Evolutionary conservation across 1,140 invertebrate genomes (phyloP).

Genomic region (Nasonia longicornis): DNA sequence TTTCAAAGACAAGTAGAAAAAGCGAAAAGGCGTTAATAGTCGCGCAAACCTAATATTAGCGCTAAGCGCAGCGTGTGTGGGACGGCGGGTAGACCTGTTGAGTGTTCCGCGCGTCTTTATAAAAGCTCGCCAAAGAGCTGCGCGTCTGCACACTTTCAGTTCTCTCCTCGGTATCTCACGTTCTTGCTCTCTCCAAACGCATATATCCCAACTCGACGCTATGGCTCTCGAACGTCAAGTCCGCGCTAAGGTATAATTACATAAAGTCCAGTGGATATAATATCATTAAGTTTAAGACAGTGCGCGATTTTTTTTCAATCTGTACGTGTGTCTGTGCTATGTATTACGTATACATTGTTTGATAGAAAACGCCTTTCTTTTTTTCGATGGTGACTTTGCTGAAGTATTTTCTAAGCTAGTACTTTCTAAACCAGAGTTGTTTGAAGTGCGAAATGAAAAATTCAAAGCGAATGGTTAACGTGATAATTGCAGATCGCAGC

Average conservation of each 20-base stretch:
- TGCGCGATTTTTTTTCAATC: not conserved
- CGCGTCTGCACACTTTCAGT: not conserved
- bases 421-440: too few species aligned
- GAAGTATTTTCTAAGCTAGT: too few species aligned
- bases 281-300: not conserved
- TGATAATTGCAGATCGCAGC: constrained; percentile 75
- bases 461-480: not conserved
- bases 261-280: not conserved
- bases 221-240: constrained; percentile 87
- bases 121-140: not conserved
- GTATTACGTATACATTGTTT: not conserved
- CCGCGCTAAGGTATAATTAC: constrained; percentile 75
- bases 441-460: not conserved
- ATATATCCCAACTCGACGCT: not conserved
- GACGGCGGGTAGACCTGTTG: not conserved
- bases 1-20: constrained; percentile 9
- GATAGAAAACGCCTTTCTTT: not conserved
- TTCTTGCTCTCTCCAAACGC: not conserved
- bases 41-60: constrained; percentile 14
- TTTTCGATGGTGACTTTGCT: not conserved
- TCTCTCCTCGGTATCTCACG: not conserved
- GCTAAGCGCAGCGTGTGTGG: not conserved
- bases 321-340: not conserved
- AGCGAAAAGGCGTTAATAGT: constrained; percentile 4
- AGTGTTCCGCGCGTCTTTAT: constrained; percentile 7